phyloP scores from a whole-genome alignment of 23 tunicate species.

The Botrylloides violaceus region DNA sequence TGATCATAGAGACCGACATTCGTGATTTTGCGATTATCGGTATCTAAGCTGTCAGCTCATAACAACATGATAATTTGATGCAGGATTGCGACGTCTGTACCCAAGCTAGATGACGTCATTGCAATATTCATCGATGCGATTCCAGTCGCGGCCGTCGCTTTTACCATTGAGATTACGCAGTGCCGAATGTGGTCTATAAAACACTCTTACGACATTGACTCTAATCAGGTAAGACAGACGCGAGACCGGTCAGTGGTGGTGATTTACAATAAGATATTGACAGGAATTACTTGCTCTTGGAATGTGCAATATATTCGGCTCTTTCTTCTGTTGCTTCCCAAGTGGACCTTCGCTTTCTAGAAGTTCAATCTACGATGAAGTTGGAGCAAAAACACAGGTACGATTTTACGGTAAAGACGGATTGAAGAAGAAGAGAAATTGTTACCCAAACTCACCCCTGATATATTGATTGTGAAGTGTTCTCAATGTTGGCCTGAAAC shows the following conservation, averaged over 20 bases:
- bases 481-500: too few relatives aligned
- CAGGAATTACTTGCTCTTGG: slow-evolving; percentile 78
- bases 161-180: slow-evolving; percentile 54
- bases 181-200: slow-evolving; percentile 60
- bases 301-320: slow-evolving; percentile 36
- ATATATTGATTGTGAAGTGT: too few relatives aligned
- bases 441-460: too few relatives aligned
- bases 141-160: slow-evolving; percentile 65
- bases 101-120: slow-evolving; percentile 24
- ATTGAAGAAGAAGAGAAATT: too few relatives aligned
- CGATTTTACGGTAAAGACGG: too few relatives aligned
- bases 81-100: slow-evolving; percentile 59
- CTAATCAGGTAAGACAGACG: slow-evolving; percentile 59
- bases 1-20: too few relatives aligned
- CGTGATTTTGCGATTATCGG: too few relatives aligned
- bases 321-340: slow-evolving; percentile 82
- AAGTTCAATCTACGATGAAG: slow-evolving; percentile 68
- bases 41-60: too few relatives aligned
- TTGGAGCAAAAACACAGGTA: slow-evolving; percentile 89
- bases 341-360: slow-evolving; percentile 71
- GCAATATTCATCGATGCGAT: slow-evolving; percentile 41
- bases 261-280: background rate
- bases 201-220: slow-evolving; percentile 70
- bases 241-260: background rate
- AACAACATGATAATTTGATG: too few relatives aligned